These are phyloP conservation scores for Bradypodion ventrale DNA, from an alignment of 2,797 vertebrate genomes.

Conservation along the genomic window DNA sequence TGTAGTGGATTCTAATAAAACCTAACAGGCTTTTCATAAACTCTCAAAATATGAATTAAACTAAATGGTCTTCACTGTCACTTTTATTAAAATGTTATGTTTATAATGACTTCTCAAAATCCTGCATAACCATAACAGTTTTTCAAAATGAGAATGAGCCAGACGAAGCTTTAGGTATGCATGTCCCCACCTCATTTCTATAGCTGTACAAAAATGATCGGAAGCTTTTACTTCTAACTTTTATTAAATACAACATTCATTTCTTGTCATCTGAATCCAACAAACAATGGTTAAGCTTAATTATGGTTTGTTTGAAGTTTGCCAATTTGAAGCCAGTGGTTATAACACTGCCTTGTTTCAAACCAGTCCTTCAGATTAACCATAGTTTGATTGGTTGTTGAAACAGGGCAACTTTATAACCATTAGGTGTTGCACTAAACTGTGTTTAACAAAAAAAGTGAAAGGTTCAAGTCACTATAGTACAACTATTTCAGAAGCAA, in stretches of 20 bases:
- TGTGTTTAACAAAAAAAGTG: background rate
- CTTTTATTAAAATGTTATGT: background rate
- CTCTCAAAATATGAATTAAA: background rate
- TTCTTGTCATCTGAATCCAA: background rate
- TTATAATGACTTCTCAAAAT: no score
- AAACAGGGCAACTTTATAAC: no score
- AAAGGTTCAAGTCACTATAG: background rate
- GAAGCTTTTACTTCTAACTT: background rate
- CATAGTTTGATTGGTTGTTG: background rate
- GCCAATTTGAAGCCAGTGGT: background rate
- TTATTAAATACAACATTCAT: background rate
- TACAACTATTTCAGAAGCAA: background rate
- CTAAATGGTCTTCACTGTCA: background rate
- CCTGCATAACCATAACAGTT: background rate
- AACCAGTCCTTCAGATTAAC: background rate
- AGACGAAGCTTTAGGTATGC: background rate
- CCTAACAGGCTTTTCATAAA: background rate
- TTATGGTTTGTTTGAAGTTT: background rate
- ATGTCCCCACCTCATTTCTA: background rate
- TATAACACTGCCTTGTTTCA: background rate
- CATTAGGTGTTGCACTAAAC: background rate
- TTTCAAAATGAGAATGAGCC: background rate
- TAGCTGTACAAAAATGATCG: background rate
- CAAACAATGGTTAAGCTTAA: background rate
- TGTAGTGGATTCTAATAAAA: background rate